A percentile compares a stretch with the other conserved stretches of the same genome.
These are phyloP conservation scores for Catocala sponsa DNA, from an alignment of 2,888 invertebrate genomes.

Conservation along the genomic window DNA sequence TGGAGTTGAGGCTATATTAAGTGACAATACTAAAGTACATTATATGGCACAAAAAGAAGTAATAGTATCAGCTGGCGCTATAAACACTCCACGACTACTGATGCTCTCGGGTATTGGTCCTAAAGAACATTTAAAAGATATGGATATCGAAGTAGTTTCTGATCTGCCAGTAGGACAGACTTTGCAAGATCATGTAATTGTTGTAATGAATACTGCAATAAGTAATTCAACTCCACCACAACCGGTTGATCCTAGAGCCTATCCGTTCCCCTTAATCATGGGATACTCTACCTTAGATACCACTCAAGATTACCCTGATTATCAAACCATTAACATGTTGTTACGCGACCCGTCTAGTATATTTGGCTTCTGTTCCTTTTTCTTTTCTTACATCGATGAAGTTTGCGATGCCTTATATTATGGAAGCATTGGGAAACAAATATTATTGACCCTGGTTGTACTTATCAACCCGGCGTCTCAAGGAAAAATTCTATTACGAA, in stretches of 20 bases:
- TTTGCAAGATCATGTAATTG: slow-evolving; percentile 77
- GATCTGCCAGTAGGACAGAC: slow-evolving; percentile 78
- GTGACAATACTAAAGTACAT: slow-evolving; percentile 51
- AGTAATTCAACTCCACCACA: slow-evolving; percentile 61
- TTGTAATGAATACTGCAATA: slow-evolving; percentile 53
- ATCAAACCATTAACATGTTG: slow-evolving; percentile 52
- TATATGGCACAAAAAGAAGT: slow-evolving; percentile 73
- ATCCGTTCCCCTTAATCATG: slow-evolving; percentile 44
- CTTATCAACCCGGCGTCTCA: slow-evolving; percentile 77
- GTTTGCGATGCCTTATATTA: slow-evolving; percentile 48
- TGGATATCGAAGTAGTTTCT: slow-evolving; percentile 66
- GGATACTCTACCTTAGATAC: slow-evolving; percentile 87
- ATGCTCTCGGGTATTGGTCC: slow-evolving; percentile 85
- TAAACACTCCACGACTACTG: slow-evolving; percentile 80
- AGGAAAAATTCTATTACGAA: slow-evolving; percentile 85
- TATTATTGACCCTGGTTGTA: slow-evolving; percentile 35
- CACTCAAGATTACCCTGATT: slow-evolving; percentile 77
- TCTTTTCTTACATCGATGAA: slow-evolving; percentile 43
- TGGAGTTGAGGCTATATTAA: slow-evolving; percentile 71
- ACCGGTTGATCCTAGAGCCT: slow-evolving; percentile 56
- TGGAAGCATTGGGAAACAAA: slow-evolving; percentile 34
- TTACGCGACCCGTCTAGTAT: slow-evolving; percentile 30
- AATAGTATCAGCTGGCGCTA: slow-evolving; percentile 76
- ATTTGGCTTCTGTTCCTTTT: slow-evolving; percentile 41
- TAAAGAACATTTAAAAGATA: slow-evolving; percentile 58